Evolutionary conservation across 2,888 invertebrate genomes (phyloP).

Genomic region (Choristoneura rosaceana): DNA sequence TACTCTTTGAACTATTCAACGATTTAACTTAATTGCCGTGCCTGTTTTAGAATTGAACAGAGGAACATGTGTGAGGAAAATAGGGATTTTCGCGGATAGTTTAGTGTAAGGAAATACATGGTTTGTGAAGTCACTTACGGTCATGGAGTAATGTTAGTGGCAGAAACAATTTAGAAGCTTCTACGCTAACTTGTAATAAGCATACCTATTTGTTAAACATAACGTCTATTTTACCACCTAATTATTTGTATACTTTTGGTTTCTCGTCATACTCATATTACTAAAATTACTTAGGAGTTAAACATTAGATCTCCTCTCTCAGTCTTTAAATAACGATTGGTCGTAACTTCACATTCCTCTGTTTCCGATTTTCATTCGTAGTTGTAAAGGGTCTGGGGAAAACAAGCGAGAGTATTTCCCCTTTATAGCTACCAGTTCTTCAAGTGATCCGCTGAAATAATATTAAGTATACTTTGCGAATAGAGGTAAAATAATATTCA

Average conservation of each 20-base stretch:
- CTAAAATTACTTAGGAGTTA: too few relatives aligned
- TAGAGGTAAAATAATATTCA: not conserved
- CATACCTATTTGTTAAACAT: too few relatives aligned
- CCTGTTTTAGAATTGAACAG: not conserved
- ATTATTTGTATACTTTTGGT: too few relatives aligned
- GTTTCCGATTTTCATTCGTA: too few relatives aligned
- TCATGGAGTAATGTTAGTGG: not conserved
- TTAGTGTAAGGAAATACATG: not conserved
- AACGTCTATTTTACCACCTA: too few relatives aligned
- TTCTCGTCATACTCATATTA: too few relatives aligned
- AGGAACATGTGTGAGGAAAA: not conserved
- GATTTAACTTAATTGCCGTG: not conserved
- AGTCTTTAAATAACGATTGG: too few relatives aligned
- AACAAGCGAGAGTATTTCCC: not conserved
- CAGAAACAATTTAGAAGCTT: not conserved
- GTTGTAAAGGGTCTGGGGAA: too few relatives aligned
- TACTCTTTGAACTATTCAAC: constrained; percentile 15
- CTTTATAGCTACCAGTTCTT: not conserved
- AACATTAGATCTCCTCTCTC: too few relatives aligned
- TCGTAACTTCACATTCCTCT: not conserved
- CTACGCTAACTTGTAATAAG: too few relatives aligned
- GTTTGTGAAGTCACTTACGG: too few relatives aligned
- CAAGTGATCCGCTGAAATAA: not conserved
- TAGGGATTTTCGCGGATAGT: not conserved
- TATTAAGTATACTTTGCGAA: not conserved